Base-by-base conservation (phyloP, 2,113 vertebrate species). In the Dasypus novemcinctus region DNA sequence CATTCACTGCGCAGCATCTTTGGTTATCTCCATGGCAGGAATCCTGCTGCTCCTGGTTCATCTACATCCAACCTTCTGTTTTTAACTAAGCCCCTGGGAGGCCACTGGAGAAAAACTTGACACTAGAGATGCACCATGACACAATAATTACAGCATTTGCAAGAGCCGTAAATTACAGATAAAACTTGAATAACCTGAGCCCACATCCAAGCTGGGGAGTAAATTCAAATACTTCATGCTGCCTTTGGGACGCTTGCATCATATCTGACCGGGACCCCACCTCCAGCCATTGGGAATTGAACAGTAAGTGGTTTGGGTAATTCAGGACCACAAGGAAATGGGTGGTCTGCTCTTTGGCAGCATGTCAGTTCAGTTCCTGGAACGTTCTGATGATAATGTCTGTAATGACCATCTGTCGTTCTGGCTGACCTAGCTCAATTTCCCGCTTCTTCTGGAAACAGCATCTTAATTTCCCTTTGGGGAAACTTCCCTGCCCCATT, bases 11-110 rank as follows among this genome's bases (percentile, higher is more conserved):
- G 3, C 5, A 15, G 61, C 38, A 2, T 36, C 33, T 27, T 0
- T 3, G 1, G 0, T 0, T 4, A 0, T 49, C 75, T 49, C 25
- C 0, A 0, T 52, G 6, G 68, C 31, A 4, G 36, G 41, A 14
- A 29, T 33, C 17, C 49, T 29, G 46, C 57, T 0, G 41, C 43
- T 72, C 68, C 18, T 4, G 90, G 36, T 27, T 20, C 81, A 61
- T 27, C 46, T 15, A 7, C 38, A 5, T 29, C 54, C 41, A 18
- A 3, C 49, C 80, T 92, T 52, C 93, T 76, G 71, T 52, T 90
- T 59, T 49, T 25, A 64, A 11, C 38, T 36, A 57, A 76, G 69
- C 85, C 76, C 31, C 0, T 0, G 29, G 83, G 46, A 91, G 54
- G 74, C 87, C 21, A 17, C 72, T 15, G 61, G 95, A 83, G 75